phyloP scores from a whole-genome alignment of 2,113 vertebrate species.

The Rhadina sibilatrix region DNA sequence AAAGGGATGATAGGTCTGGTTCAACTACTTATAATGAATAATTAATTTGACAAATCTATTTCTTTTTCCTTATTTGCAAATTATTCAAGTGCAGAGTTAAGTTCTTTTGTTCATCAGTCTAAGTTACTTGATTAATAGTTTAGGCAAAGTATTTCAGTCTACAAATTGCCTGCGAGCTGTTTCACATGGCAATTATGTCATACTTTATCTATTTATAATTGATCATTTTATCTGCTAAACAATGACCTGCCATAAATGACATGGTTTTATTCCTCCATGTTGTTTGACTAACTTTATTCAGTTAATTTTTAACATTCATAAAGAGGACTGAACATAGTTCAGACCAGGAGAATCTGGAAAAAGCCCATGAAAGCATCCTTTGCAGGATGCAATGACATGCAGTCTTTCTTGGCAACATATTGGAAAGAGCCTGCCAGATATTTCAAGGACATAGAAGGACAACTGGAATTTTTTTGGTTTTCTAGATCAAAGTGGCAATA shows the following conservation, averaged over 20 bases:
- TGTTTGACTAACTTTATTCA: neutral
- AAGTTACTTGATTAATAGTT: conserved; percentile 31
- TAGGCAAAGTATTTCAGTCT: neutral
- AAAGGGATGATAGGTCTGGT: conserved; percentile 33
- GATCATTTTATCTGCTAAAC: neutral
- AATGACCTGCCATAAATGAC: neutral
- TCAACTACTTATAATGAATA: conserved; percentile 47
- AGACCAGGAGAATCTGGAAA: neutral
- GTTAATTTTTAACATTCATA: neutral
- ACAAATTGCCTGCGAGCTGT: neutral
- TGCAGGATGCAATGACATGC: neutral
- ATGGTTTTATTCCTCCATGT: neutral
- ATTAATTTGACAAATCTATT: conserved; percentile 65
- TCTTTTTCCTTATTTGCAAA: conserved; percentile 58
- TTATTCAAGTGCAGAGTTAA: conserved; percentile 30
- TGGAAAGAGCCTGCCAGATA: neutral
- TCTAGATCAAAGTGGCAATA: neutral
- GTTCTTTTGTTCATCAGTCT: conserved; percentile 35
- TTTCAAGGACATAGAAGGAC: neutral
- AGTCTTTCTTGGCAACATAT: neutral
- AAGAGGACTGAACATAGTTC: neutral
- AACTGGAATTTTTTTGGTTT: neutral
- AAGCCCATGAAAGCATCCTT: neutral
- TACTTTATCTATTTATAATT: neutral
- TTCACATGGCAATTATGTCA: neutral